Evolutionary conservation across 2,797 vertebrate species (phyloP).

Genomic region (Sardinella longiceps): DNA sequence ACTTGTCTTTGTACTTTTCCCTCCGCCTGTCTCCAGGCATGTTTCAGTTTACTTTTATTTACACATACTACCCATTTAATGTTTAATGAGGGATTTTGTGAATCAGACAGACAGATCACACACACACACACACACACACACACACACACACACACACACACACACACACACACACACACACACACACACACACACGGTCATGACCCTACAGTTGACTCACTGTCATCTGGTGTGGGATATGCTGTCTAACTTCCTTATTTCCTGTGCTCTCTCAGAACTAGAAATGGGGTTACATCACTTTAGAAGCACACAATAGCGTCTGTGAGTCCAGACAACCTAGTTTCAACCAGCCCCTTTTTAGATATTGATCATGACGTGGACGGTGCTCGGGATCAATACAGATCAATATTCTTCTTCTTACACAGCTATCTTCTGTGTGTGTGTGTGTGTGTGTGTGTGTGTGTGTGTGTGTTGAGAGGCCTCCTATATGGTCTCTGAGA

Average conservation of each 20-base stretch:
- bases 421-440: not conserved
- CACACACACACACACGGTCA: not conserved
- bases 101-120: not conserved
- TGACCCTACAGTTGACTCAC: too few relatives aligned
- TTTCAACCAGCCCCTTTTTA: not conserved
- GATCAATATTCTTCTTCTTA: too few relatives aligned
- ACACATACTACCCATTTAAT: not conserved
- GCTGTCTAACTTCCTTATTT: not conserved
- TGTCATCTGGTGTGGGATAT: not conserved
- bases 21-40: not conserved
- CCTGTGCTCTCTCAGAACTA: not conserved
- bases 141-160: slow-evolving; percentile 8
- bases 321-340: not conserved
- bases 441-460: slow-evolving; percentile 9
- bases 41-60: too few relatives aligned
- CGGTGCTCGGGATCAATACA: too few relatives aligned
- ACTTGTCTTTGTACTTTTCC: not conserved
- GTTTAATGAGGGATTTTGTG: not conserved
- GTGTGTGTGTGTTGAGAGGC: not conserved
- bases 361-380: too few relatives aligned
- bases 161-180: not conserved
- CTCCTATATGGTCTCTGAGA: not conserved
- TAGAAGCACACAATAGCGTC: not conserved
- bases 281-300: not conserved
- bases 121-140: not conserved